Evolutionary conservation across 2,888 invertebrate species (phyloP), one percentile per base, ranked within the genome.

Genomic region (Mythimna pallens): DNA sequence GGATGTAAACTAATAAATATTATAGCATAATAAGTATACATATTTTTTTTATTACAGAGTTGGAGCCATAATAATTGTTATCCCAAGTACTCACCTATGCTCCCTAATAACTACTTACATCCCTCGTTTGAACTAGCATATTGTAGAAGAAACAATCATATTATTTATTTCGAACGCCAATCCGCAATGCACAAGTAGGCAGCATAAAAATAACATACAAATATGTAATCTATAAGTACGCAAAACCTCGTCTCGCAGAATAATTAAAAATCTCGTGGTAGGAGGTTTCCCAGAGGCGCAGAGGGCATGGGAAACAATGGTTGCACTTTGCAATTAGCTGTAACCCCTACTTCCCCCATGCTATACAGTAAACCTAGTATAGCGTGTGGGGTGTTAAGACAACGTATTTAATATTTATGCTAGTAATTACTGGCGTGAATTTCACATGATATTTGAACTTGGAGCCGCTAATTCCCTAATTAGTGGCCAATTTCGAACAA

Each of bases 321-420:
- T 89, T 90, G 93, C 93, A 94, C 94, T 94, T 89, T 89, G 93
- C 93, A 93, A 94, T 94, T 94, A 94, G 92, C 94, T 89, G 84
- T 91, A 89, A 89, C 90, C 90, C 88, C 86, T 81, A 83, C 81
- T 85, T 81, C 78, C 84, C 79, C 81, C 74, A 81, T 74, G 69
- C 59, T 54, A 50, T 61, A 50, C 40, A 22, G 70, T 69, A 58
- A 63, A 59, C 12, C 43, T 30, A 36, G 25, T 40, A 73, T 65
- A 68, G 57, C 54, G 57, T 36, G 54, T 47, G 34, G 7, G 59
- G 58, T 54, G 64, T 58, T 70, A 74, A 78, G 80, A 80, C 69
- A 63, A 67, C 40, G 20, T 22, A 80, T 70, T 82, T 72, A 78
- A 67, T 78, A 57, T 78, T 52, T 54, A 69, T 47, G 66, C 20